phyloP scores from a whole-genome alignment of 1,140 invertebrate genomes.

The Neodiprion virginianus region DNA sequence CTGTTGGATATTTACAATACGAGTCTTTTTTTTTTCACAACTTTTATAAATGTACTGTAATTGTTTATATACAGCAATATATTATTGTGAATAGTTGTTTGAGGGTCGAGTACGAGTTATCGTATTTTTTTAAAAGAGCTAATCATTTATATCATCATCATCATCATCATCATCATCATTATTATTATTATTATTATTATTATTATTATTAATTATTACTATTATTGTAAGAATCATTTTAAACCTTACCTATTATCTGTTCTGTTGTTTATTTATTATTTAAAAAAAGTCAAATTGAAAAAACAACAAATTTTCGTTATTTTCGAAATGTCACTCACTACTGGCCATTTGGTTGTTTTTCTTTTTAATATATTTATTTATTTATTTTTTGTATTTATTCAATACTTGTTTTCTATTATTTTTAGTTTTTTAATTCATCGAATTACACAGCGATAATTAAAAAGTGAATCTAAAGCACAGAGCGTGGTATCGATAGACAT shows the following conservation, averaged over 20 bases:
- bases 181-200: not conserved
- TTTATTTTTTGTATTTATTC: too few relatives aligned
- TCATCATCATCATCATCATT: not conserved
- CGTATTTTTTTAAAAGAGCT: constrained; percentile 13
- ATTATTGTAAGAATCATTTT: too few relatives aligned
- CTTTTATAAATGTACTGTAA: too few relatives aligned
- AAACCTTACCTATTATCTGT: not conserved
- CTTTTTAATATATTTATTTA: too few relatives aligned
- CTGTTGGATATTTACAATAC: constrained; percentile 61
- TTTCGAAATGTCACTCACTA: not conserved
- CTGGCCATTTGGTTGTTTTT: too few relatives aligned
- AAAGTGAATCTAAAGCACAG: too few relatives aligned
- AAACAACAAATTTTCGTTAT: not conserved
- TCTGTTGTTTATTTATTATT: constrained; percentile 3
- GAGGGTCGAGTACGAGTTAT: too few relatives aligned
- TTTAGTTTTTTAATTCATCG: too few relatives aligned
- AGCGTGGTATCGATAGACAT: constrained; percentile 8
- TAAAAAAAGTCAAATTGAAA: not conserved
- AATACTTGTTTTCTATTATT: too few relatives aligned
- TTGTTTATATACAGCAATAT: too few relatives aligned
- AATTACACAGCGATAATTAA: too few relatives aligned
- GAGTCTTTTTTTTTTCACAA: not conserved
- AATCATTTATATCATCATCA: constrained; percentile 21
- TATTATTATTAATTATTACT: not conserved
- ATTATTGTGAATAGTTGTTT: too few relatives aligned